These are phyloP conservation scores for Apomyelois bistriatella DNA, from an alignment of 2,888 invertebrate genomes.

Conservation along the genomic window DNA sequence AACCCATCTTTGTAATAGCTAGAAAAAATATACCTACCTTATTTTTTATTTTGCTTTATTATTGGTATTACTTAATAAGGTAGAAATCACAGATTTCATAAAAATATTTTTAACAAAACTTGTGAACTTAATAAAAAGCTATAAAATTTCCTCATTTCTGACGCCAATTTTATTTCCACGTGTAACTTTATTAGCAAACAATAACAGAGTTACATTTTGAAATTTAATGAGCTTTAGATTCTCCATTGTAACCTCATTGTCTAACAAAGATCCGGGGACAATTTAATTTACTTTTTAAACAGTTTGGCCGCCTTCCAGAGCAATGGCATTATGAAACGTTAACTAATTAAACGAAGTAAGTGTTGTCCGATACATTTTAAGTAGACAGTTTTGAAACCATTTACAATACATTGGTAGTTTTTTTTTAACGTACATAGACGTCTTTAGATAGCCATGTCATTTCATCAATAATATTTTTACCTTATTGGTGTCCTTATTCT, in stretches of 20 bases:
- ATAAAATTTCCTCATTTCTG: not conserved
- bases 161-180: not conserved
- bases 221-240: conserved; percentile 10
- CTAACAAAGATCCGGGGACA: conserved; percentile 31
- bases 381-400: not conserved
- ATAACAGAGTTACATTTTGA: conserved; percentile 6
- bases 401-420: no score
- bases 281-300: conserved; percentile 43
- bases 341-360: conserved; percentile 29
- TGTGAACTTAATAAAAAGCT: not conserved
- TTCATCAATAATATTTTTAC: no score
- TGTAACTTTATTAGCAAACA: not conserved
- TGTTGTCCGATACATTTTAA: conserved; percentile 16
- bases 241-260: conserved; percentile 23
- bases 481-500: no score
- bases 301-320: conserved; percentile 38
- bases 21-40: no score
- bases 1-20: no score
- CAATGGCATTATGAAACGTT: conserved; percentile 32
- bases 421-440: no score
- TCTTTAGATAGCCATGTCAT: no score
- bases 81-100: no score
- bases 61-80: no score
- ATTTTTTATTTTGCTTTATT: no score
- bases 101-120: no score